Base-by-base conservation (phyloP, 1,140 invertebrate genomes). In the Hyphantria cunea region DNA sequence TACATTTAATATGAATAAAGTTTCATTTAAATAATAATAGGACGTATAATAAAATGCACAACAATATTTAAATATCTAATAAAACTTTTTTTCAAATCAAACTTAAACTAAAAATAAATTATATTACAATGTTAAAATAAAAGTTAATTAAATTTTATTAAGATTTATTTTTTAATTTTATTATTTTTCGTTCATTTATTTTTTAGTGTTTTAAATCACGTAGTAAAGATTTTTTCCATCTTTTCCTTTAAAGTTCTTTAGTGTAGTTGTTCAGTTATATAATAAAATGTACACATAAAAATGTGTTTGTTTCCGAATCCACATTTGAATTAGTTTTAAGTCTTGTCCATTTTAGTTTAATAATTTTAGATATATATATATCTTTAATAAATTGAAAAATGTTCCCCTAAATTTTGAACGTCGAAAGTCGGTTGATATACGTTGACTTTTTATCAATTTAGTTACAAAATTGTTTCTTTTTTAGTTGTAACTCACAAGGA, bases 1-100 rank as follows among this genome's bases (percentile, higher is more conserved):
- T 47, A 56, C 32, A 56, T 47, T 56, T 56, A 56, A 56, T 58
- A 58, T 13, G 45, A 15, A 37, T 39, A 47, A 56, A 52, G 39
- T 55, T 51, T 47, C 6, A 39, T 49, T 56, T 31, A 17, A 44
- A 54, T 39, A 49, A 58, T 48, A 47, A 56, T 25, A 25, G 17
- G 44, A 47, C 54, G 54, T 58, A 9, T 39, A 31, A 39, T 47
- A 48, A 58, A 48, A 58, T 58, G 55, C 55, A 39, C 45, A n/a
- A 31, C 42, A 55, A 7, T 55, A 11, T 10, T 37, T 41, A 17
- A 3, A 52, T 52, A 39, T 3, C 25, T 11, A 12, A 47, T 7
- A 54, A 44, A 44, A 47, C 15, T 32, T 54, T 12, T 55, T 12
- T 25, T 54, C 12, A 2, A 39, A 1, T 39, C 37, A 3, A 13